phyloP scores from a whole-genome alignment of 1,140 invertebrate genomes.

The Lordiphosa stackelbergi region DNA sequence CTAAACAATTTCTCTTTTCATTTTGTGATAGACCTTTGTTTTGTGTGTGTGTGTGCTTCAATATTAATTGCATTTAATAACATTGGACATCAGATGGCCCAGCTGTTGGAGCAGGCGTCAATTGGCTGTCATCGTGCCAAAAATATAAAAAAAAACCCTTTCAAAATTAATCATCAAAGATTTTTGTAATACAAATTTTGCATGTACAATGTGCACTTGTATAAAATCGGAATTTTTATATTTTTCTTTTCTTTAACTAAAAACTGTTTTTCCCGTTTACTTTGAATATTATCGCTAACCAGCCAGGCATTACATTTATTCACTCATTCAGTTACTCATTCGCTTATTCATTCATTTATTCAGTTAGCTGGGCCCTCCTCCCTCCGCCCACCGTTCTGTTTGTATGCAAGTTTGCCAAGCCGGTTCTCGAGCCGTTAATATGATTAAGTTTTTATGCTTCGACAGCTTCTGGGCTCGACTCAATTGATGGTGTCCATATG shows the following conservation, averaged over 20 bases:
- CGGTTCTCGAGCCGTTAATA: slow-evolving; percentile 10
- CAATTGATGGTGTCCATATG: background rate
- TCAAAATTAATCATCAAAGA: too few species aligned
- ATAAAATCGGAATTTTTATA: too few species aligned
- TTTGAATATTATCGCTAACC: slow-evolving; percentile 15
- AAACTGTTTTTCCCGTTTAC: slow-evolving; percentile 14
- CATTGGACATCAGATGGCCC: too few species aligned
- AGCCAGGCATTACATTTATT: slow-evolving; percentile 8
- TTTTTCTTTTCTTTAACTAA: background rate
- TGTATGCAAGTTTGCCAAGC: slow-evolving; percentile 3
- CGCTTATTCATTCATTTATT: slow-evolving; percentile 12
- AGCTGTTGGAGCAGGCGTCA: too few species aligned
- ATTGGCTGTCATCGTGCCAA: too few species aligned
- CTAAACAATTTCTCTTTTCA: too few species aligned
- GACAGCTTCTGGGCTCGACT: slow-evolving; percentile 13
- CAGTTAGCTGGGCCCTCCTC: background rate
- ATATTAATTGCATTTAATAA: too few species aligned
- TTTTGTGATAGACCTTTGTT: too few species aligned
- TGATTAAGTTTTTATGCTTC: slow-evolving; percentile 22
- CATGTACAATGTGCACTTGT: too few species aligned
- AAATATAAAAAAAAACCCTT: too few species aligned
- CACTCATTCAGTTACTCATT: slow-evolving; percentile 7
- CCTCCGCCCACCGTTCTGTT: background rate
- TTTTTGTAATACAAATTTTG: too few species aligned
- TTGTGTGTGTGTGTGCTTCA: too few species aligned